Percentiles rank a stretch among this genome's conserved stretches.
phyloP scores from a whole-genome alignment of 2,113 vertebrate species.

The Agapornis roseicollis region DNA sequence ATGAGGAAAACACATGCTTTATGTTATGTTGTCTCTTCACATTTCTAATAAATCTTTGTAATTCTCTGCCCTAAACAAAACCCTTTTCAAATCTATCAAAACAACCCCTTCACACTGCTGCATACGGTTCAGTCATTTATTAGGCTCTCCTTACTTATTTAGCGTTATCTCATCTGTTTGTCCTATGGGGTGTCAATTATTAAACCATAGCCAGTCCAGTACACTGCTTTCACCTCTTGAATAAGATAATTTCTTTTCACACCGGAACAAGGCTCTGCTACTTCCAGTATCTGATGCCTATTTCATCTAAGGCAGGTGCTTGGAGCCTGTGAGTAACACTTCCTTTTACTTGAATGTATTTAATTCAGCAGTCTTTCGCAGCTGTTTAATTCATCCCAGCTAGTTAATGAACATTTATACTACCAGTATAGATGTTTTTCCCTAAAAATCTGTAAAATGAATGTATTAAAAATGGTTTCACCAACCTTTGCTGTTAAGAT shows the following conservation, averaged over 20 bases:
- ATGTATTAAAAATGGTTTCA: background rate
- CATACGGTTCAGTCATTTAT: background rate
- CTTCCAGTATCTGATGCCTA: background rate
- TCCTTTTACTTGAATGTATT: background rate
- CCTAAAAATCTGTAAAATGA: background rate
- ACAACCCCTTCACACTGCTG: background rate
- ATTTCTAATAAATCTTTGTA: background rate
- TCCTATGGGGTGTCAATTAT: background rate
- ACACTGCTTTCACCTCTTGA: background rate
- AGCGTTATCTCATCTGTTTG: conserved; percentile 4
- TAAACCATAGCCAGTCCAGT: background rate
- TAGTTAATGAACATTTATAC: background rate
- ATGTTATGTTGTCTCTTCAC: background rate
- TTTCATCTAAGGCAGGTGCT: conserved; percentile 8
- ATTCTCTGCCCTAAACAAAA: background rate
- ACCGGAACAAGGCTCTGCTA: background rate
- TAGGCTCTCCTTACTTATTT: background rate
- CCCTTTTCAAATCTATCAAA: background rate
- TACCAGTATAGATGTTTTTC: background rate
- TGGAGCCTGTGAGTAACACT: background rate
- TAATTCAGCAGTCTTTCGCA: conserved; percentile 14
- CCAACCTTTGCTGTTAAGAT: background rate
- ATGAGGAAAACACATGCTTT: background rate
- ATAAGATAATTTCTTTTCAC: background rate
- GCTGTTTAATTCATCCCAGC: background rate